phyloP scores from a whole-genome alignment of 64 coral and sea anemone species.

The Montipora foliosa region DNA sequence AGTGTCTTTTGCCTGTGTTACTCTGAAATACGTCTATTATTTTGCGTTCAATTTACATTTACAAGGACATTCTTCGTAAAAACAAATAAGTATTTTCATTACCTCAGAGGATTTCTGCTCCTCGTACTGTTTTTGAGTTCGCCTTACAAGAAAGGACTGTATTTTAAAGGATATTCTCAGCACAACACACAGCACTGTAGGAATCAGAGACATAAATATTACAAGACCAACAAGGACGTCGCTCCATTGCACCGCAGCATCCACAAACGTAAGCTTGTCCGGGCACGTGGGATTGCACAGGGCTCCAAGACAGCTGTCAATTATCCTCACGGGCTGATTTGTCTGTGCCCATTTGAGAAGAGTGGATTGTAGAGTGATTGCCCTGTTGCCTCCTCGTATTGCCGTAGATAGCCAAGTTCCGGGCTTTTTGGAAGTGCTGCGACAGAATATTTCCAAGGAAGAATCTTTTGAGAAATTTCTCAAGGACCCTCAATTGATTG shows the following conservation, averaged over 20 bases:
- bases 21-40: no score
- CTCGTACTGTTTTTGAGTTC: not conserved
- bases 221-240: not conserved
- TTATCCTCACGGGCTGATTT: slow-evolving; percentile 1
- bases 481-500: not conserved
- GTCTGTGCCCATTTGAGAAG: not conserved
- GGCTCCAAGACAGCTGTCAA: slow-evolving; percentile 31
- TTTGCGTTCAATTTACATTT: not conserved
- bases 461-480: no score
- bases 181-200: not conserved
- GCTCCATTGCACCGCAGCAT: slow-evolving; percentile 20
- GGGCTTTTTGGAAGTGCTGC: not conserved
- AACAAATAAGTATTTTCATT: not conserved
- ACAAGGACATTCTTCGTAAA: no score
- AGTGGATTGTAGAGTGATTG: not conserved
- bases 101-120: not conserved
- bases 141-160: not conserved
- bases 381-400: not conserved
- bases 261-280: not conserved
- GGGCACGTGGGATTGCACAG: slow-evolving; percentile 48
- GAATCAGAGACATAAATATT: not conserved
- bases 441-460: not conserved
- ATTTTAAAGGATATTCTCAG: slow-evolving; percentile 5
- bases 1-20: no score
- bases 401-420: slow-evolving; percentile 13